Conservation (phyloP, 2,797 vertebrate species). For the Gadopsis marmoratus region DNA sequence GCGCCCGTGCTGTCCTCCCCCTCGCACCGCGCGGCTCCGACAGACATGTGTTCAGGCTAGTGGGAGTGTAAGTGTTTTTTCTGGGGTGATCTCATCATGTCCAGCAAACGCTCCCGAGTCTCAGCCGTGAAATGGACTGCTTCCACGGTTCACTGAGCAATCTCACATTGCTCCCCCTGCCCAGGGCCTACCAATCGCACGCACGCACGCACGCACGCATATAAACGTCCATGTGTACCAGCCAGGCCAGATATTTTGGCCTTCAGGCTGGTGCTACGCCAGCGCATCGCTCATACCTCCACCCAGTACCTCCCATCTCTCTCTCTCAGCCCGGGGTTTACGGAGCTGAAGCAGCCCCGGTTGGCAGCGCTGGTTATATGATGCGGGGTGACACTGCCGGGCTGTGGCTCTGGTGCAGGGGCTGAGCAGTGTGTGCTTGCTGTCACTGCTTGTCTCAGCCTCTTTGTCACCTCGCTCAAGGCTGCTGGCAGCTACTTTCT, state of each 20-base stretch:
- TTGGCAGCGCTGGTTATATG: constrained; percentile 54
- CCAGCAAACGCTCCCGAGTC: constrained; percentile 57
- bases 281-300: constrained; percentile 51
- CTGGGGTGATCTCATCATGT: constrained; percentile 67
- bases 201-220: background rate
- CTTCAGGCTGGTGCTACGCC: constrained; percentile 36
- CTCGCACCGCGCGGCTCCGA: constrained; percentile 30
- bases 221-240: constrained; percentile 34
- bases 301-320: background rate
- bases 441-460: constrained; percentile 69
- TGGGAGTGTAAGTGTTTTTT: constrained; percentile 63
- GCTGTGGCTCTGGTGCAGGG: constrained; percentile 50
- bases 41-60: constrained; percentile 67
- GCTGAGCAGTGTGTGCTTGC: constrained; percentile 63
- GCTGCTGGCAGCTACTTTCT: constrained; percentile 71
- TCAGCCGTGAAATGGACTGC: constrained; percentile 74
- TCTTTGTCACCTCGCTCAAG: constrained; percentile 69
- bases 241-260: constrained; percentile 40
- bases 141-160: constrained; percentile 70
- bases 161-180: constrained; percentile 49
- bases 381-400: constrained; percentile 63
- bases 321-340: constrained; percentile 27
- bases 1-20: constrained; percentile 38
- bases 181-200: constrained; percentile 22
- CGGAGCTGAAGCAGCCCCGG: constrained; percentile 33